phyloP scores from a whole-genome alignment of 2,888 invertebrate species.

The Allolobophora icterica region DNA sequence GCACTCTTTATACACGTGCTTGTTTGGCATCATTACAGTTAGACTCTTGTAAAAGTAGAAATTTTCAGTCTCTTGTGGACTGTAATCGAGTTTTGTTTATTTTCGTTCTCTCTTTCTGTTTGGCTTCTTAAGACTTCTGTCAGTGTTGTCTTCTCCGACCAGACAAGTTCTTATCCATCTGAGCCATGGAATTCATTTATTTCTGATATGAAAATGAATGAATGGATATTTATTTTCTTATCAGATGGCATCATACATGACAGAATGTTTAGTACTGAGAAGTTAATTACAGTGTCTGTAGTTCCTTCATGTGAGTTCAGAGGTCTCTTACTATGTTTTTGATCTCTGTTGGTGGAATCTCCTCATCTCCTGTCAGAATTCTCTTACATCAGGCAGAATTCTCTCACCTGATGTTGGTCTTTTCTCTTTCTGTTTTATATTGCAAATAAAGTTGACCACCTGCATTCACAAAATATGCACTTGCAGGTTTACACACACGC shows the following conservation, averaged over 20 bases:
- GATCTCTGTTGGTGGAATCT: background rate
- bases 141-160: background rate
- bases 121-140: background rate
- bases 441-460: background rate
- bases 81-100: background rate
- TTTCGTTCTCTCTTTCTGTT: background rate
- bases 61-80: background rate
- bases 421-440: background rate
- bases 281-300: background rate
- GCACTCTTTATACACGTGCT: too few species aligned
- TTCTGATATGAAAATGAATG: too few species aligned
- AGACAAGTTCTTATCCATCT: background rate
- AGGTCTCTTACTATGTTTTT: background rate
- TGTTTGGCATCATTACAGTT: background rate
- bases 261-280: background rate
- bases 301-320: background rate
- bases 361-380: conserved; percentile 6
- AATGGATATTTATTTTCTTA: conserved; percentile 14
- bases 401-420: background rate
- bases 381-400: background rate
- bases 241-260: background rate
- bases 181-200: too few species aligned
- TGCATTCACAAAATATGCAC: background rate
- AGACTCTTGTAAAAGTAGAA: background rate
- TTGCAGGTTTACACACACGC: background rate